phyloP scores from a whole-genome alignment of 2,113 vertebrate genomes.

The Poicephalus meyeri region DNA sequence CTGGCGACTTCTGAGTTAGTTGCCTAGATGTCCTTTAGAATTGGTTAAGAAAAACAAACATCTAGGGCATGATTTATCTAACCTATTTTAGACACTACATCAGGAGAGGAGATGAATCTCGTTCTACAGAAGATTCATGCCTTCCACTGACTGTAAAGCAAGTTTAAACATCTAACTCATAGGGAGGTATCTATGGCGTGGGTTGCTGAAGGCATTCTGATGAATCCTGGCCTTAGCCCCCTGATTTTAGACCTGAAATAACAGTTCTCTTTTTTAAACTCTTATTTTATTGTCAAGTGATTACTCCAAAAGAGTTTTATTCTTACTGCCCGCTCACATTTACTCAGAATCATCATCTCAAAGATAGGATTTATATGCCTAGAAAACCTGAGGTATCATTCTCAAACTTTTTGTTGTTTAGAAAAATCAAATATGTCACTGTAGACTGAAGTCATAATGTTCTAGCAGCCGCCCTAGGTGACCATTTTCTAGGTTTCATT shows the following conservation, averaged over 20 bases:
- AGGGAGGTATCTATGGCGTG: background rate
- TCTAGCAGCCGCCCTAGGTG: background rate
- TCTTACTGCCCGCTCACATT: background rate
- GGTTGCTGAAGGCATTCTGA: background rate
- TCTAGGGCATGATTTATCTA: background rate
- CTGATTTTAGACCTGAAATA: background rate
- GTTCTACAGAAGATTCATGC: background rate
- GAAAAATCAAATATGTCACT: background rate
- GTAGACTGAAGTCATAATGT: background rate
- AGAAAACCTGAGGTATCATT: background rate
- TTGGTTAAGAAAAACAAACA: background rate
- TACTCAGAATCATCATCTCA: background rate
- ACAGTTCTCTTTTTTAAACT: background rate
- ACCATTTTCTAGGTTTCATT: background rate
- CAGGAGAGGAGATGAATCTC: background rate
- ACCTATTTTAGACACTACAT: background rate
- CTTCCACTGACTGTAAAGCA: background rate
- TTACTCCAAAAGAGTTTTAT: background rate
- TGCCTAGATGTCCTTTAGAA: background rate
- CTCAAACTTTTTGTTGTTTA: background rate
- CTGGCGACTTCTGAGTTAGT: background rate
- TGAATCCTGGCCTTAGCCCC: background rate
- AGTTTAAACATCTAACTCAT: background rate
- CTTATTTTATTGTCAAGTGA: background rate
- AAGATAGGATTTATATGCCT: background rate